phyloP scores from a whole-genome alignment of 2,113 vertebrate genomes.

The Podarcis muralis region DNA sequence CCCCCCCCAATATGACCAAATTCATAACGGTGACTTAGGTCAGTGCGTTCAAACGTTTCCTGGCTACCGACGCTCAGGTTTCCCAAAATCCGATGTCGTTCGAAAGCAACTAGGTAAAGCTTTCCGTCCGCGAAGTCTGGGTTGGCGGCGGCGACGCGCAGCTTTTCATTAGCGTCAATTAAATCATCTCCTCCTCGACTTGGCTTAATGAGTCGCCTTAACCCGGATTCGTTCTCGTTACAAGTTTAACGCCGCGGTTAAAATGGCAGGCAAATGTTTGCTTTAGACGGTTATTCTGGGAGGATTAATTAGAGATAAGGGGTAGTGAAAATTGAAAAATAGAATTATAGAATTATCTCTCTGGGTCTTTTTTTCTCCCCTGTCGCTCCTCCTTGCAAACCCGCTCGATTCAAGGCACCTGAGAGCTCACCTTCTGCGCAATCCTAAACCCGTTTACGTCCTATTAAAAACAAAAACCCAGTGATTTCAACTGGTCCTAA shows the following conservation, averaged over 20 bases:
- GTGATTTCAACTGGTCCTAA: not conserved
- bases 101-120: not conserved
- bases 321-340: conserved; percentile 11
- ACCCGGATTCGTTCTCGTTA: fast-evolving
- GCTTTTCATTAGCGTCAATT: conserved; percentile 46
- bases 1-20: too few relatives aligned
- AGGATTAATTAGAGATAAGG: not conserved
- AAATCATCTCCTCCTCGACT: conserved; percentile 17
- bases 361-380: too few relatives aligned
- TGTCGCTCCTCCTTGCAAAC: not conserved
- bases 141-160: conserved; percentile 32
- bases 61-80: not conserved
- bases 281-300: not conserved
- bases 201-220: not conserved
- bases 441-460: not conserved
- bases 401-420: not conserved
- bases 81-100: not conserved
- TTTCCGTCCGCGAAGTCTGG: not conserved
- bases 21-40: not conserved
- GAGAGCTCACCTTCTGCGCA: too few relatives aligned
- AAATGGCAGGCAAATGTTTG: not conserved
- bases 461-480: not conserved
- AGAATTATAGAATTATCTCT: not conserved
- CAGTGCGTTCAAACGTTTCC: not conserved
- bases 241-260: not conserved